Evolutionary conservation across 23 tunicate genomes (phyloP).

Genomic region (Halocynthia roretzi): DNA sequence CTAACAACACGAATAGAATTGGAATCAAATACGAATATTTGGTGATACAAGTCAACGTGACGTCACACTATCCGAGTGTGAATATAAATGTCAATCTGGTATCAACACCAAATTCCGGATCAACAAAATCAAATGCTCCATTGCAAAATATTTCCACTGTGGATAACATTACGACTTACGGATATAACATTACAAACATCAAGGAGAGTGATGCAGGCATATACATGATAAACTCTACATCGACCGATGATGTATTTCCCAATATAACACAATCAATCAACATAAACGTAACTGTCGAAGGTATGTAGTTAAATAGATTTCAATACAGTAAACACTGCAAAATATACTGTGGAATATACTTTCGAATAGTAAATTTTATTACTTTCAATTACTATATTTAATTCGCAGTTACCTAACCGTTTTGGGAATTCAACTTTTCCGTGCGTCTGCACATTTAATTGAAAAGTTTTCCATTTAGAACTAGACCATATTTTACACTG

Average conservation of each 20-base stretch:
- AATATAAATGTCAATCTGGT: not conserved
- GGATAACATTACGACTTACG: not conserved
- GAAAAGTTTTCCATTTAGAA: too few relatives aligned
- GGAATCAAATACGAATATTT: not conserved
- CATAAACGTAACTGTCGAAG: not conserved
- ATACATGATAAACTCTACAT: not conserved
- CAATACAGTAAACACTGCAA: not conserved
- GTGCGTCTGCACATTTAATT: too few relatives aligned
- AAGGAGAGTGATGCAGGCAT: not conserved
- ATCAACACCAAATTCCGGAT: not conserved
- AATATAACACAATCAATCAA: not conserved
- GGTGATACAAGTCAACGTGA: not conserved
- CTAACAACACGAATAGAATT: not conserved
- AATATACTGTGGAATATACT: too few relatives aligned
- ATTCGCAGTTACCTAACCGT: too few relatives aligned
- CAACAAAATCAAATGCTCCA: not conserved
- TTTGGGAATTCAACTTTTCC: too few relatives aligned
- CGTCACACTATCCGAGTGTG: not conserved
- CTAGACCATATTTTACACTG: too few relatives aligned
- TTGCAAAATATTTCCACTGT: not conserved
- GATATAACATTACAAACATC: not conserved
- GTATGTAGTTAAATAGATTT: not conserved
- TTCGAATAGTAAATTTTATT: too few relatives aligned
- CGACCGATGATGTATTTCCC: not conserved
- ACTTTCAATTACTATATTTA: too few relatives aligned